Conservation (phyloP, 2,888 invertebrate genomes). For the Chalcis sispes region DNA sequence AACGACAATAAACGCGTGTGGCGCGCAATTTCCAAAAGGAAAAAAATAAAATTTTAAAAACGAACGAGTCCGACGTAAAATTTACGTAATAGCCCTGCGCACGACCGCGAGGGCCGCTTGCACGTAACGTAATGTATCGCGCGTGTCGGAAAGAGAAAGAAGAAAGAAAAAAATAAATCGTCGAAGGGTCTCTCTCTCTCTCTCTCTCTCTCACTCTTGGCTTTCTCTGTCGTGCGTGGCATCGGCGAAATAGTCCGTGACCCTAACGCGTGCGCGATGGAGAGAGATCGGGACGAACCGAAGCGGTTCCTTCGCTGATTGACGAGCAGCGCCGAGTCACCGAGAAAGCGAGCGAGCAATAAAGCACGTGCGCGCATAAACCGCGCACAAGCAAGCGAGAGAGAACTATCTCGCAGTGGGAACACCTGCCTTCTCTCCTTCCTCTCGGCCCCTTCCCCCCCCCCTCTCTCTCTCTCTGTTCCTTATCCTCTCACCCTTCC, state of each 20-base stretch:
- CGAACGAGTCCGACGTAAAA: not conserved
- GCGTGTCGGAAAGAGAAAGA: not conserved
- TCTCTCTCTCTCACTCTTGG: conserved; percentile 5
- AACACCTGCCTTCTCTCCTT: conserved; percentile 70
- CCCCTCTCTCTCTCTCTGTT: conserved; percentile 17
- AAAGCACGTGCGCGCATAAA: conserved; percentile 74
- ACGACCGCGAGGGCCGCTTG: not conserved
- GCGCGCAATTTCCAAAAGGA: not conserved
- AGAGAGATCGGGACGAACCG: conserved; percentile 2
- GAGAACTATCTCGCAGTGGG: conserved; percentile 59
- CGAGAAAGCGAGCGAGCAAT: conserved; percentile 67
- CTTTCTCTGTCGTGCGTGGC: not conserved
- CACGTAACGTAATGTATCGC: not conserved
- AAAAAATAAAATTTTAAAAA: not conserved
- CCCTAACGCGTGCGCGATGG: too few species aligned
- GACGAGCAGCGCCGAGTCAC: conserved; percentile 69
- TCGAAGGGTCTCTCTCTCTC: conserved; percentile 8
- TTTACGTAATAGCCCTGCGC: conserved; percentile 26
- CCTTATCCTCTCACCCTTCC: not conserved
- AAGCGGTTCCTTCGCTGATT: conserved; percentile 68
- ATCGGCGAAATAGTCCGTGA: conserved; percentile 35
- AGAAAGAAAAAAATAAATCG: not conserved
- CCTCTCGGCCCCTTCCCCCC: conserved; percentile 46
- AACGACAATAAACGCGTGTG: not conserved
- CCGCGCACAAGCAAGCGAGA: conserved; percentile 63